Evolutionary conservation across 2,797 vertebrate genomes (phyloP).

Genomic region (Lagorchestes hirsutus): DNA sequence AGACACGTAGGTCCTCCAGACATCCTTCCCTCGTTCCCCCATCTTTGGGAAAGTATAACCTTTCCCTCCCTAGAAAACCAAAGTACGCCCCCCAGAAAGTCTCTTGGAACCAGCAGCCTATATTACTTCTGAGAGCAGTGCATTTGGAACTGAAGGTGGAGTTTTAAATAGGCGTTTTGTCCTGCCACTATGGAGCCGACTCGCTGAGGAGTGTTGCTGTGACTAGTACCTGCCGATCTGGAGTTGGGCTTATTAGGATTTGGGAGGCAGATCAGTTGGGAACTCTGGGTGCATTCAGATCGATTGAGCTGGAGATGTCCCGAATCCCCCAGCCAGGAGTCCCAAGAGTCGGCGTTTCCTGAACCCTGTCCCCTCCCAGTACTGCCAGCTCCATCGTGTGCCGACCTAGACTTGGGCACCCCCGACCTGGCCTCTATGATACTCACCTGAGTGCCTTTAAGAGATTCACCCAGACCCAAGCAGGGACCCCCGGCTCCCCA

Average conservation of each 20-base stretch:
- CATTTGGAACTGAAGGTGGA: not conserved
- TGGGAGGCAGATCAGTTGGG: no score
- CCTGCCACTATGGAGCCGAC: not conserved
- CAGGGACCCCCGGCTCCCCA: no score
- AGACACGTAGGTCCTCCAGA: not conserved
- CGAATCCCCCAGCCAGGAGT: no score
- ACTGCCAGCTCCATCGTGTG: not conserved
- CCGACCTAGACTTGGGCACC: no score
- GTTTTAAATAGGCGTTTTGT: rapidly evolving
- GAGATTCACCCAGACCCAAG: not conserved
- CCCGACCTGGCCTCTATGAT: not conserved
- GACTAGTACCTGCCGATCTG: not conserved
- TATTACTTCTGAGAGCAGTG: not conserved
- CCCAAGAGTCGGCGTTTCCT: no score
- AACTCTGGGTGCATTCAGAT: no score
- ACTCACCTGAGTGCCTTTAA: not conserved
- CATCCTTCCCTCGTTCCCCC: not conserved
- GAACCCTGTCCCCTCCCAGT: no score
- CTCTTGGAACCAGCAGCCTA: not conserved
- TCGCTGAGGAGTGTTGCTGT: not conserved
- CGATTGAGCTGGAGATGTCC: no score
- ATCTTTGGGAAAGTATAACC: not conserved
- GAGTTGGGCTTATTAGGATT: no score
- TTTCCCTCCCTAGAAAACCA: no score
- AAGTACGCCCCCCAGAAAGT: no score